Base-by-base conservation (phyloP, 2,797 vertebrate species). In the Tamandua tetradactyla region DNA sequence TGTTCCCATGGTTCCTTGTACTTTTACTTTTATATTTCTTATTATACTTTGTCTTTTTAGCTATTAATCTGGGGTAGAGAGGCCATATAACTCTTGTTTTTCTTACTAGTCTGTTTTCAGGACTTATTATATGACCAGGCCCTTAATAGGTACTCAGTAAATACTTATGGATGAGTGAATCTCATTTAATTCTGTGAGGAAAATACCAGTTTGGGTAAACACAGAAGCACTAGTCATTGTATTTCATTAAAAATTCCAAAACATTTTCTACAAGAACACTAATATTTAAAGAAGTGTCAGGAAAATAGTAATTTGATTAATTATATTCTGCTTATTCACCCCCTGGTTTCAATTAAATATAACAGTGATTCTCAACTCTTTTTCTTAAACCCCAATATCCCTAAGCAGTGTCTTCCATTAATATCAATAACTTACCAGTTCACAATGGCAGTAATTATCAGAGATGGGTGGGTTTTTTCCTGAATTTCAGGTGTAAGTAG, bases 151-250 rank as follows among this genome's bases (percentile, higher is more conserved):
- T 75, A 35, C 27, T 89, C n/a, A 86, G 6, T 87, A 93, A 94
- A 44, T 94, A 64, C 69, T 94, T 94, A 40, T 94, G 84, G 47
- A 69, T 87, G 61, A 87, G 20, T 93, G n/a, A 71, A 71, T 95
- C 83, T 74, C 23, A 75, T 87, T 94, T 89, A 80, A 68, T 15
- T 78, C 15, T 66, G 35, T 95, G 62, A 57, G 13, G 11, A 74
- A 88, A 91, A 27, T 86, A 74, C n/a, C 61, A 81, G 14, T 62
- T 91, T 88, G 57, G 72, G n/a, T 94, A 92, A 96, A 97, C 95
- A 74, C 92, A 88, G 75, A 95, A 95, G 37, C 92, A 27, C 23
- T 93, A 88, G 93, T 90, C 49, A 74, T 92, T 93, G 89, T 89
- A 86, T 94, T 88, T 96, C 37, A 87, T 86, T 90, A 89, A 91